Percentiles rank a stretch among this genome's conserved stretches.
Conservation (phyloP, 2,797 vertebrate species). For the Sciurus carolinensis region DNA sequence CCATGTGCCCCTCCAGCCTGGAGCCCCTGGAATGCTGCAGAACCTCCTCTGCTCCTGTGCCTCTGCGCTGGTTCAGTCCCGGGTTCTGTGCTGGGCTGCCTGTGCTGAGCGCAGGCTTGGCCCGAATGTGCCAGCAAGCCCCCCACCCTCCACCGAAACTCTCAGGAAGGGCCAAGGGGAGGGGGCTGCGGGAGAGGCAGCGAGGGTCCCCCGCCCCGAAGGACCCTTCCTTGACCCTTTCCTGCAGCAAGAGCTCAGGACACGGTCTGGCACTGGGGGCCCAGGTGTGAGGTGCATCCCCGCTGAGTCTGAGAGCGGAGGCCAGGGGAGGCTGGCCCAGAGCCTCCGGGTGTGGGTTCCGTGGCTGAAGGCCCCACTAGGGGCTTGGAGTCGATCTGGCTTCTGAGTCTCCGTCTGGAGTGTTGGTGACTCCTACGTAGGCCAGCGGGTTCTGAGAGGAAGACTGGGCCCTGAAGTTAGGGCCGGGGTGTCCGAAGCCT, state of each 20-base stretch:
- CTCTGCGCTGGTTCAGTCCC: neutral
- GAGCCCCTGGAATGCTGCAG: too few relatives aligned
- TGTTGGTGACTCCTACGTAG: neutral
- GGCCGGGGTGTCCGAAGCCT: neutral
- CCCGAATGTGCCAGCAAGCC: neutral
- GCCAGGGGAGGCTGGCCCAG: too few relatives aligned
- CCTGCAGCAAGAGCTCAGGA: neutral
- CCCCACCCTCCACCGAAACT: neutral
- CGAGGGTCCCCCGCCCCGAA: neutral
- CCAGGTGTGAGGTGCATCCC: rapidly evolving
- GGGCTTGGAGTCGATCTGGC: rapidly evolving
- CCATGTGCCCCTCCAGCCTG: too few relatives aligned
- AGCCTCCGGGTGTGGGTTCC: rapidly evolving
- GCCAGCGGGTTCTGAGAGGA: neutral
- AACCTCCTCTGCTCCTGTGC: neutral
- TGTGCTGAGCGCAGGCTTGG: too few relatives aligned
- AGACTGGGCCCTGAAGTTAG: neutral
- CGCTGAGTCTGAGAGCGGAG: rapidly evolving
- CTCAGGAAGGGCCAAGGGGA: neutral
- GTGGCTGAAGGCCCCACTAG: neutral
- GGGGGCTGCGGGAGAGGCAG: neutral
- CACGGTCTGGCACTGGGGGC: rapidly evolving
- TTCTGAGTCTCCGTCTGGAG: neutral
- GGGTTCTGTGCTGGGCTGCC: too few relatives aligned
- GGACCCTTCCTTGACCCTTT: neutral